A percentile compares a stretch with the other conserved stretches of the same genome.
Conservation (phyloP, 1,140 invertebrate species). For the Metopolophium dirhodum region DNA sequence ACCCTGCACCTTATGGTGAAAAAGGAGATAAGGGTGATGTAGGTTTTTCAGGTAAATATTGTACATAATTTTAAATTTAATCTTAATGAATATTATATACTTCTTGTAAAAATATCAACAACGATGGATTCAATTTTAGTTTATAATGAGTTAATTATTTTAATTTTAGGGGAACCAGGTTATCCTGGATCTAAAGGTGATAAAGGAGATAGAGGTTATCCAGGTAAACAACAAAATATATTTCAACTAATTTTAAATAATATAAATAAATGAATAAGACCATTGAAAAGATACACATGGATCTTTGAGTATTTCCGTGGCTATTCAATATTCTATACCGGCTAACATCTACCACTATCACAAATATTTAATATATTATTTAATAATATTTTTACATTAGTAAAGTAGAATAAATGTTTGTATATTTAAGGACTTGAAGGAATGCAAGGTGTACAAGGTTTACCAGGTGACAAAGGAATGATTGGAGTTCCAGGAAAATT, state of each 20-base stretch:
- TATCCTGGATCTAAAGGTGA: slow-evolving; percentile 59
- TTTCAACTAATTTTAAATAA: neutral
- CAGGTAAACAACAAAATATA: slow-evolving; percentile 63
- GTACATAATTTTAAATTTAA: neutral
- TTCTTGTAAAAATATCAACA: neutral
- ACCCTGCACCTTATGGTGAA: slow-evolving; percentile 69
- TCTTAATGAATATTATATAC: neutral
- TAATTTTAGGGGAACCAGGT: slow-evolving; percentile 64
- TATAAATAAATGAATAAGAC: neutral
- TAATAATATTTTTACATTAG: neutral
- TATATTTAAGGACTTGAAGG: slow-evolving; percentile 61
- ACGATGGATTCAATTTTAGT: neutral
- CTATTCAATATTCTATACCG: neutral
- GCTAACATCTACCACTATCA: neutral
- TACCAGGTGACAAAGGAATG: slow-evolving; percentile 65
- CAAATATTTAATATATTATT: neutral
- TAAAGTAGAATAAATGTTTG: neutral
- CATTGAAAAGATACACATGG: no score
- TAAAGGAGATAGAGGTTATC: slow-evolving; percentile 66
- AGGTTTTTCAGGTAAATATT: slow-evolving; percentile 58
- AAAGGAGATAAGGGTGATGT: slow-evolving; percentile 60
- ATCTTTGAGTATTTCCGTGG: neutral
- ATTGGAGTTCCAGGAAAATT: slow-evolving; percentile 72
- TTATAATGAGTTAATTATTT: neutral
- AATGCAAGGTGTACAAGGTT: slow-evolving; percentile 68